Evolutionary conservation across 2,888 invertebrate species (phyloP).

Genomic region (Hydrotaea diabolus): DNA sequence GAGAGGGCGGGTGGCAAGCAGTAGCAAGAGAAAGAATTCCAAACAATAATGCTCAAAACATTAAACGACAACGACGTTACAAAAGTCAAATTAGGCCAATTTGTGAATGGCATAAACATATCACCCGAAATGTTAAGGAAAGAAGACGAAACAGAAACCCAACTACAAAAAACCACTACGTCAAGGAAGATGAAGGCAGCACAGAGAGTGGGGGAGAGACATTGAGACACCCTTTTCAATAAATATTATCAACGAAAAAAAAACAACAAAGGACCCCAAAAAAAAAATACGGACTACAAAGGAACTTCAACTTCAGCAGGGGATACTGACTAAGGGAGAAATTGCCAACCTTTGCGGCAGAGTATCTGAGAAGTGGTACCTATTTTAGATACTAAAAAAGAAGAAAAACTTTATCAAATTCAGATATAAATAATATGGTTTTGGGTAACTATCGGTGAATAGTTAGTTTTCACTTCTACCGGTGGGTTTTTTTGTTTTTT

Average conservation of each 20-base stretch:
- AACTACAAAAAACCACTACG: background rate
- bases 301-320: background rate
- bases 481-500: too few species aligned
- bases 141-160: background rate
- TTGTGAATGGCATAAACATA: constrained; percentile 68
- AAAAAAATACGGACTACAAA: background rate
- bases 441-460: too few species aligned
- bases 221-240: constrained; percentile 43
- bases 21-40: constrained; percentile 1
- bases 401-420: too few species aligned
- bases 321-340: background rate
- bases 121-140: constrained; percentile 29
- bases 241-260: constrained; percentile 39
- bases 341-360: background rate
- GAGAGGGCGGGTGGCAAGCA: background rate
- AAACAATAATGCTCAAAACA: constrained; percentile 61
- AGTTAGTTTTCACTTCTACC: too few species aligned
- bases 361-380: too few species aligned
- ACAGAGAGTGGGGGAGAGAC: background rate
- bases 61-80: constrained; percentile 66
- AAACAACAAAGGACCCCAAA: constrained; percentile 1
- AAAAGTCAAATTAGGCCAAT: constrained; percentile 73
- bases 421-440: too few species aligned
- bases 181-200: background rate
- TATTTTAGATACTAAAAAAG: too few species aligned